phyloP scores from a whole-genome alignment of 2,113 vertebrate genomes.

The Muntiacus reevesi region DNA sequence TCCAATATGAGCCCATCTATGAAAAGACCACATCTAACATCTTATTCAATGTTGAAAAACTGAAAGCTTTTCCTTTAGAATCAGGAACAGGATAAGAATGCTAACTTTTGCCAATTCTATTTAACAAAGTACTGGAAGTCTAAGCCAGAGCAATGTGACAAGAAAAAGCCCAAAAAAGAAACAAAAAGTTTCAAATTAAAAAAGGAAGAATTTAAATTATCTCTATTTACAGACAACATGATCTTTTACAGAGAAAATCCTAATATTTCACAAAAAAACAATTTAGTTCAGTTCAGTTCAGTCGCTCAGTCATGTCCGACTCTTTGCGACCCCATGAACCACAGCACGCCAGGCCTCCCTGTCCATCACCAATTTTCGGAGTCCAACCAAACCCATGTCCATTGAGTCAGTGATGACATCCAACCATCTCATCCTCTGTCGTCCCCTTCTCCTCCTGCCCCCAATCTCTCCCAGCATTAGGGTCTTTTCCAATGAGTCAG shows the following conservation, averaged over 20 bases:
- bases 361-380: background rate
- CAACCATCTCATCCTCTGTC: background rate
- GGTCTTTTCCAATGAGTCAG: background rate
- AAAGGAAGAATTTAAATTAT: background rate
- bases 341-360: background rate
- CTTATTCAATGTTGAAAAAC: background rate
- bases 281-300: background rate
- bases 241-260: background rate
- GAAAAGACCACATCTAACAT: background rate
- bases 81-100: background rate
- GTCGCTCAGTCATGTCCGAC: accelerated
- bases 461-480: background rate
- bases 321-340: background rate
- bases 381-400: background rate
- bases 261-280: background rate
- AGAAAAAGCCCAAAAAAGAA: background rate
- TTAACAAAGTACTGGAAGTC: background rate
- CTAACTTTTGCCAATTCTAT: background rate
- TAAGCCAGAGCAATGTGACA: background rate
- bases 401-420: background rate
- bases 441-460: background rate
- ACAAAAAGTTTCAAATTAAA: background rate
- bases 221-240: background rate
- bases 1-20: background rate
- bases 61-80: background rate